Conservation (phyloP, 2,797 vertebrate species). For the Nyctibius grandis region DNA sequence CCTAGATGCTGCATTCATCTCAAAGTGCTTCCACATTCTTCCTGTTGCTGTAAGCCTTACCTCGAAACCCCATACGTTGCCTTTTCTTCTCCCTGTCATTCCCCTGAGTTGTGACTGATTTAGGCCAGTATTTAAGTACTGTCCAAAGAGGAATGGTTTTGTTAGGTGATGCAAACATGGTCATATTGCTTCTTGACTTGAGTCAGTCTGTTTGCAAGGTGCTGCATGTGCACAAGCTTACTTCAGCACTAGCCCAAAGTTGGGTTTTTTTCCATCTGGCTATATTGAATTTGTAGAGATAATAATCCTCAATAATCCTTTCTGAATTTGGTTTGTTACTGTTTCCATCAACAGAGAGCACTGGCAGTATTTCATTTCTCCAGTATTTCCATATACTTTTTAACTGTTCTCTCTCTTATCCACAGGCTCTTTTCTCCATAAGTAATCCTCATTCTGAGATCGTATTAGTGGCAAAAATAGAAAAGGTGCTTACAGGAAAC, state of each 20-base stretch:
- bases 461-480: conserved; percentile 91
- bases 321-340: background rate
- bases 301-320: background rate
- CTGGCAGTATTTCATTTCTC: background rate
- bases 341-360: background rate
- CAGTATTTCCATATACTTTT: background rate
- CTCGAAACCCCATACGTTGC: accelerated
- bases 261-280: background rate
- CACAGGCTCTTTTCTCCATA: conserved; percentile 92
- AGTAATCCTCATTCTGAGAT: conserved; percentile 94
- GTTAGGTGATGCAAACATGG: accelerated
- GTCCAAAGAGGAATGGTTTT: background rate
- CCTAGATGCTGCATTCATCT: background rate
- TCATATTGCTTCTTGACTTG: background rate
- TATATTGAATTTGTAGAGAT: background rate
- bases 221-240: background rate
- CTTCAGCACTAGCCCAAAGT: background rate
- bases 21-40: background rate
- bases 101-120: background rate
- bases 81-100: background rate
- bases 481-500: conserved; percentile 95
- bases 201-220: background rate
- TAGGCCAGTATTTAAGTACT: background rate
- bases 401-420: background rate
- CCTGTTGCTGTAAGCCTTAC: background rate